Evolutionary conservation across 64 coral and sea anemone genomes (phyloP), one percentile per base, ranked within the genome.

Genomic region (Astreopora myriophthalma): DNA sequence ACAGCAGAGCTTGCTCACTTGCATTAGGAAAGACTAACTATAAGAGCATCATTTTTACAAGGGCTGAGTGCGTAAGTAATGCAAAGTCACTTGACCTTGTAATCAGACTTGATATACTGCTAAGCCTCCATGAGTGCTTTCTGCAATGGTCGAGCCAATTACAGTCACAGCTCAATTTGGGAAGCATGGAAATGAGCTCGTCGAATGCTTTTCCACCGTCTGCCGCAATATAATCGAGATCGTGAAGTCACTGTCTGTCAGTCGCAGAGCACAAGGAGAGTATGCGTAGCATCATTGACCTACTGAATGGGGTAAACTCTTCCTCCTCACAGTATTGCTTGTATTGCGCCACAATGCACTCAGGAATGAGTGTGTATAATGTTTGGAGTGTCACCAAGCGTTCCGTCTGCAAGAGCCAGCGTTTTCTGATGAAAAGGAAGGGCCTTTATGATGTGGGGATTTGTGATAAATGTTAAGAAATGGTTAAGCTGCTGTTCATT

Each of bases 401-500:
- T 38, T 23, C 71, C 71, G 35, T 38, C 35, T 14, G 71, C 34
- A 23, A 74, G 34, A 36, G 19, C 17, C 22, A 74, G 22, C 34
- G 34, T 39, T 39, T 44, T 74, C 71, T 74, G 34, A 3, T 34
- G 33, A 74, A 74, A 74, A 39, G 34, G 71, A 10, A 74, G 71
- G 35, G 37, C 36, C 35, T 74, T 69, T 49, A 88, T 55, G 16
- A 88, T n/a, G 52, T 75, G 86, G 8, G 86, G 34, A 57, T 48
- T 75, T 5, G 86, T 88, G 9, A 88, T 75, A 57, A 88, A 88
- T 28, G 66, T 52, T 16, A 88, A 16, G 40, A 88, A 88, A 30
- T 75, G 68, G 70, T 88, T 69, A 33, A 88, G 28, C 33, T 88
- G 66, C n/a, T 44, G 22, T 0, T 40, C 24, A 39, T 74, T 38